Base-by-base conservation (phyloP, 2,888 invertebrate genomes). In the Platypus cylindrus region DNA sequence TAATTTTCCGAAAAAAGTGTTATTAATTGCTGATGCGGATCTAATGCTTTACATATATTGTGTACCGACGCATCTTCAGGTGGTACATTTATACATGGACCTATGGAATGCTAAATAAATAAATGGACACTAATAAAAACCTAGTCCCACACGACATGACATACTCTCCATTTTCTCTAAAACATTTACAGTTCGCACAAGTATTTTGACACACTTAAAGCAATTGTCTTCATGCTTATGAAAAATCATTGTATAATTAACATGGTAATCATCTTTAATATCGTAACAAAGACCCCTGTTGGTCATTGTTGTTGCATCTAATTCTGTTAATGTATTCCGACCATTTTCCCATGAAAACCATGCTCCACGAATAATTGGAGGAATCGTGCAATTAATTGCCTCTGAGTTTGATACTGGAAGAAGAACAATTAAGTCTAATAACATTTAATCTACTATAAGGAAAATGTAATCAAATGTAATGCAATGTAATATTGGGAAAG, bases 341-440 rank as follows among this genome's bases (percentile, higher is more conserved):
- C 86, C 86, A 64, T 76, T 77, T 68, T 91, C 90, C 70, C 86
- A 81, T 2, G 87, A 89, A 62, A 87, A 91, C 91, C 91, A 91
- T 18, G 83, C 73, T 39, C 89, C 90, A 50, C 85, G 70, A 30
- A 91, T 60, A 28, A 84, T 76, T 43, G 73, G 55, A 17, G 90
- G 89, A 53, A 90, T 83, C 16, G 71, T 68, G 57, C 87, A 87
- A 26, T 45, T 45, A 25, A 35, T 24, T 11, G 42, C 34, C 9
- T 30, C 30, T 33, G 40, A 43, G 35, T 32, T 18, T 25, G 39
- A 24, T 29, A 30, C 47, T 48, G 20, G 30, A 46, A 47, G 25
- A 8, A 26, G n/a, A 20, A 16, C n/a, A n/a, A n/a, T n/a, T n/a
- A n/a, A n/a, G n/a, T n/a, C 25, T 15, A 17, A 32, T 24, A 24